These are phyloP conservation scores for Brenthis ino DNA, from an alignment of 2,888 invertebrate genomes.

Conservation along the genomic window DNA sequence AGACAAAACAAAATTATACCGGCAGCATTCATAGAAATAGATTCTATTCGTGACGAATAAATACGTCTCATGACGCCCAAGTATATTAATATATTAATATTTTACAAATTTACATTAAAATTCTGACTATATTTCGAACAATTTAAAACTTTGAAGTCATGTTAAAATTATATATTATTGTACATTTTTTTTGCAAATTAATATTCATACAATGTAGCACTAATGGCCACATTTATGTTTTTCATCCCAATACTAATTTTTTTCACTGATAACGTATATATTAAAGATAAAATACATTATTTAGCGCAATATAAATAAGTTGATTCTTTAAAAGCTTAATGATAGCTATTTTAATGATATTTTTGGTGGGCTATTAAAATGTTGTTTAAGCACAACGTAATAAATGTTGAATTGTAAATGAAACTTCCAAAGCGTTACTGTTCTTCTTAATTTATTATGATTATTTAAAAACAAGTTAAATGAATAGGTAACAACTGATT, in stretches of 20 bases:
- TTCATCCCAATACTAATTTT: constrained; percentile 32
- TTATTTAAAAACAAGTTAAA: no score
- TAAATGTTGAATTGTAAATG: no score
- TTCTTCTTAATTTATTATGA: no score
- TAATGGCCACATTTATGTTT: constrained; percentile 28
- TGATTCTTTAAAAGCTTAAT: constrained; percentile 13
- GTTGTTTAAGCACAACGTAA: no score
- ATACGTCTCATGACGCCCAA: neutral
- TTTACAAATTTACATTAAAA: constrained; percentile 6
- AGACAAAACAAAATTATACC: constrained; percentile 60
- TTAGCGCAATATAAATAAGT: constrained; percentile 12
- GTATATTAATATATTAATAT: neutral
- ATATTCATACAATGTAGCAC: constrained; percentile 30
- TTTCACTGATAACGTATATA: constrained; percentile 19
- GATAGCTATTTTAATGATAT: constrained; percentile 2
- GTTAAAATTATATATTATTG: constrained; percentile 19
- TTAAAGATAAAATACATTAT: constrained; percentile 15
- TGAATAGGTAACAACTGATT: no score
- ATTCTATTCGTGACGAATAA: neutral
- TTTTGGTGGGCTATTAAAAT: neutral
- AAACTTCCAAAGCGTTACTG: neutral
- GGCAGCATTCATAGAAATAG: constrained; percentile 33
- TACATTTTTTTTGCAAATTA: constrained; percentile 24
- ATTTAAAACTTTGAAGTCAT: neutral
- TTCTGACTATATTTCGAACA: neutral